Evolutionary conservation across 2,113 vertebrate genomes (phyloP).

Genomic region (rabbit (Oryctolagus cuniculus)): mOryCun1.1 NC_091452.1:2415501-2416000

Average conservation of each 20-base stretch:
- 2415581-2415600: neutral
- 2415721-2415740: no score
- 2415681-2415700: no score
- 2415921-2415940: no score
- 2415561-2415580: neutral
- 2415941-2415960: no score
- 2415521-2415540: neutral
- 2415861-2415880: neutral
- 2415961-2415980: neutral
- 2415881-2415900: neutral
- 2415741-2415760: no score
- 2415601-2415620: no score
- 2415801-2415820: accelerated
- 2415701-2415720: no score
- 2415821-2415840: accelerated
- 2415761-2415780: accelerated
- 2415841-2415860: neutral
- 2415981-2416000: neutral
- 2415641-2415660: no score
- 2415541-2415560: neutral
- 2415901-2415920: neutral
- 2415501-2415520: neutral
- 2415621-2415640: no score
- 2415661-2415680: no score
- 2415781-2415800: accelerated